Evolutionary conservation across 2,797 vertebrate species (phyloP).

Genomic region (Menidia menidia): DNA sequence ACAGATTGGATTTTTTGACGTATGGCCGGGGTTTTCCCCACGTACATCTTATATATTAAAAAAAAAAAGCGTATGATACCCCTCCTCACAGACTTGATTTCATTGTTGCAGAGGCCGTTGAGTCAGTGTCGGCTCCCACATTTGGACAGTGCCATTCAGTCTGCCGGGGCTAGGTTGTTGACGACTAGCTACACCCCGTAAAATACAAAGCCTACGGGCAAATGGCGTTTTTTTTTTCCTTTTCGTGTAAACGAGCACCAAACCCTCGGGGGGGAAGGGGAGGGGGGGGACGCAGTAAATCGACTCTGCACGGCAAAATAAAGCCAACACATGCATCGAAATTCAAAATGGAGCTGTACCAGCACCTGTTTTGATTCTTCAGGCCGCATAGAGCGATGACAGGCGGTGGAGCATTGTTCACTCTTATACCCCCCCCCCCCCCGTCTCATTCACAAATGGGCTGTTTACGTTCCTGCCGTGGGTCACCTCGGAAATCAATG

Average conservation of each 20-base stretch:
- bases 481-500: constrained; percentile 23
- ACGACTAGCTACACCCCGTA: constrained; percentile 29
- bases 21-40: not conserved
- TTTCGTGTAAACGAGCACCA: not conserved
- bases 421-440: not conserved
- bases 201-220: constrained; percentile 20
- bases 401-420: constrained; percentile 35
- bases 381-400: constrained; percentile 63
- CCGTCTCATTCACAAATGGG: constrained; percentile 61
- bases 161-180: constrained; percentile 47
- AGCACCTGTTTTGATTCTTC: constrained; percentile 83
- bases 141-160: constrained; percentile 58
- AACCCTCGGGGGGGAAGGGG: not conserved
- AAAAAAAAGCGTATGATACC: constrained; percentile 11
- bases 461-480: constrained; percentile 35
- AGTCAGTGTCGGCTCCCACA: constrained; percentile 46
- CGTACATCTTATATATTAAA: constrained; percentile 5
- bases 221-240: constrained; percentile 1
- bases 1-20: not conserved
- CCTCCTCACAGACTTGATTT: constrained; percentile 48
- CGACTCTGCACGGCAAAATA: constrained; percentile 21
- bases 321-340: constrained; percentile 62
- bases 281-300: not conserved
- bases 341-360: constrained; percentile 82
- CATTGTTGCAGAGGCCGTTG: constrained; percentile 74